Evolutionary conservation across 2,888 invertebrate genomes (phyloP).

Genomic region (Aricia artaxerxes): DNA sequence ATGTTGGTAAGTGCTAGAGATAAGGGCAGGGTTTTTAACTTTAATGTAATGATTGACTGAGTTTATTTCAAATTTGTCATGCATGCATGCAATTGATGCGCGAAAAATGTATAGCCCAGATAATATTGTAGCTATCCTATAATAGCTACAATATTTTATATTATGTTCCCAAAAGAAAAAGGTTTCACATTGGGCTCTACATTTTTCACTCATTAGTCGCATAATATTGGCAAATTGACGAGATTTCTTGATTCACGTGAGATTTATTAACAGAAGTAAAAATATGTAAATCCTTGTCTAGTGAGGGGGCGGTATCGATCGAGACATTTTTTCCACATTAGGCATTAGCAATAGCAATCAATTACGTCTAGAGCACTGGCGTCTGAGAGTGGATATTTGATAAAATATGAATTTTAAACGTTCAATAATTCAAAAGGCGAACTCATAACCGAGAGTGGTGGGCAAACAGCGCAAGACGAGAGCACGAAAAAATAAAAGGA

Average conservation of each 20-base stretch:
- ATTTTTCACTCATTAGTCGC: too few species aligned
- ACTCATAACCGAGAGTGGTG: slow-evolving; percentile 64
- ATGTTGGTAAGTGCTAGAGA: too few species aligned
- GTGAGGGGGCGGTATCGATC: background rate
- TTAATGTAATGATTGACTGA: too few species aligned
- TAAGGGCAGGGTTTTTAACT: too few species aligned
- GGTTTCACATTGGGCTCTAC: too few species aligned
- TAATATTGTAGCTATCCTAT: too few species aligned
- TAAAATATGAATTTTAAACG: slow-evolving; percentile 71
- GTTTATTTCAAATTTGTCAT: too few species aligned
- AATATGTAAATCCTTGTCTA: background rate
- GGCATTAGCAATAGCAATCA: background rate
- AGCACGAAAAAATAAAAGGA: slow-evolving; percentile 49
- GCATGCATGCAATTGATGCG: too few species aligned
- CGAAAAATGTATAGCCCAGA: too few species aligned
- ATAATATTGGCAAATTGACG: background rate
- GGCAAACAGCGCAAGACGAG: slow-evolving; percentile 52
- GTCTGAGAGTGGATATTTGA: slow-evolving; percentile 37
- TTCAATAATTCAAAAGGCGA: slow-evolving; percentile 58
- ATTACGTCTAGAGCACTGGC: background rate
- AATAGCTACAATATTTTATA: too few species aligned
- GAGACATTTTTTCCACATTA: background rate
- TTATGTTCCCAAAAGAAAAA: too few species aligned
- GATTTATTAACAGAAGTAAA: background rate
- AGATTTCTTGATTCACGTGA: background rate